phyloP scores from a whole-genome alignment of 2,888 invertebrate species.

The Hydrotaea cyrtoneurina region DNA sequence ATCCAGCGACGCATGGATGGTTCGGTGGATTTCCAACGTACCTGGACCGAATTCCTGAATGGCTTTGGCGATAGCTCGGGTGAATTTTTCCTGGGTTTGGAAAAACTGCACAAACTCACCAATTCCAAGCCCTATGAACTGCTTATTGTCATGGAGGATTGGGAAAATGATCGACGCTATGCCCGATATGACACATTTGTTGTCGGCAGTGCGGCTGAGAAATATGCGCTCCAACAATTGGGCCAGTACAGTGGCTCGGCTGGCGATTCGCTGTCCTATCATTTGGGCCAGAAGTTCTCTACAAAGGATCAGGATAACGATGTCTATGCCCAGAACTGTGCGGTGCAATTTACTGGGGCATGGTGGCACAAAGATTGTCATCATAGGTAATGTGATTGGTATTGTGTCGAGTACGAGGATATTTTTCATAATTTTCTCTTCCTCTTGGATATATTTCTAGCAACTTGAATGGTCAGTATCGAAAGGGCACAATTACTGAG shows the following conservation, averaged over 20 bases:
- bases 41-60: constrained; percentile 84
- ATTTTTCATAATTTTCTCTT: background rate
- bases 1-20: constrained; percentile 85
- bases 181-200: constrained; percentile 85
- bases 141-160: constrained; percentile 84
- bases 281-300: constrained; percentile 86
- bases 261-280: constrained; percentile 86
- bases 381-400: constrained; percentile 81
- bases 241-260: constrained; percentile 85
- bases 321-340: constrained; percentile 84
- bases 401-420: too few species aligned
- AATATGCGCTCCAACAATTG: constrained; percentile 84
- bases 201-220: constrained; percentile 84
- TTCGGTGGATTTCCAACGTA: constrained; percentile 84
- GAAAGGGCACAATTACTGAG: constrained; percentile 77
- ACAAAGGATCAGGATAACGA: constrained; percentile 86
- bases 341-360: constrained; percentile 85
- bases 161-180: constrained; percentile 82
- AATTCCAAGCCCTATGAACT: constrained; percentile 80
- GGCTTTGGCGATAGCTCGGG: constrained; percentile 86
- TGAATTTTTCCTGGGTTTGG: constrained; percentile 86
- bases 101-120: constrained; percentile 82
- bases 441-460: constrained; percentile 74
- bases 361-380: constrained; percentile 89
- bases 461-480: constrained; percentile 86